Evolutionary conservation across 35 echinoderm and acorn worm species (phyloP), one percentile per base, ranked within the genome.

Genomic region (Chiridota heheva): DNA sequence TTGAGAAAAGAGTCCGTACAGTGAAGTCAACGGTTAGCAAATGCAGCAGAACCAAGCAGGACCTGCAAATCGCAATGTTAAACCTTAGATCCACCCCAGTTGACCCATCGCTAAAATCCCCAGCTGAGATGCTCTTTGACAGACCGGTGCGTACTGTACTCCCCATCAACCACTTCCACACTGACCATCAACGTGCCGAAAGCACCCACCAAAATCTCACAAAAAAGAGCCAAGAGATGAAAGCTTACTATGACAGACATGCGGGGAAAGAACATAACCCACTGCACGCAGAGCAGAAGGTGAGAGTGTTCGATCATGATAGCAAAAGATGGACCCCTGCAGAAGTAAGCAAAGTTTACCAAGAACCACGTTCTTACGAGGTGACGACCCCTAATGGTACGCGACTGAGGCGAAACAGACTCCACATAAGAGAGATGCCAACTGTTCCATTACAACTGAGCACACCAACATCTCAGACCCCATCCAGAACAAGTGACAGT

Each of bases 1-100:
- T 71, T 46, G 86, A 88, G 33, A 18, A 76, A 30, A 79, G 25
- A 67, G 73, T 87, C n/a, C 83, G 56, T 22, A 76, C 53, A 29
- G 41, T 86, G 26, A 84, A 87, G 28, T 43, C 51, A 1, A 38
- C 68, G 31, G 58, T 87, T 27, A 87, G 37, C 5, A 87, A 87
- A 43, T 78, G 60, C 42, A 45, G 57, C 5, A 40, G 78, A 53
- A 36, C 70, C 2, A 44, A 35, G 3, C 49, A 77, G 40, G 84
- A 77, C 42, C 18, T 76, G 24, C 30, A 77, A 17, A 5, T 42
- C 8, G 71, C 72, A 36, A 3, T 87, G 28, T 63, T 87, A 30
- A 77, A 77, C 27, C 24, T 87, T 40, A 38, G 72, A 77, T 58
- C 84, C 0, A 77, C 84, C 47, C 84, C 72, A 16, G 1, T 78